Evolutionary conservation across 2,888 invertebrate genomes (phyloP).

Genomic region (Apomyelois bistriatella): DNA sequence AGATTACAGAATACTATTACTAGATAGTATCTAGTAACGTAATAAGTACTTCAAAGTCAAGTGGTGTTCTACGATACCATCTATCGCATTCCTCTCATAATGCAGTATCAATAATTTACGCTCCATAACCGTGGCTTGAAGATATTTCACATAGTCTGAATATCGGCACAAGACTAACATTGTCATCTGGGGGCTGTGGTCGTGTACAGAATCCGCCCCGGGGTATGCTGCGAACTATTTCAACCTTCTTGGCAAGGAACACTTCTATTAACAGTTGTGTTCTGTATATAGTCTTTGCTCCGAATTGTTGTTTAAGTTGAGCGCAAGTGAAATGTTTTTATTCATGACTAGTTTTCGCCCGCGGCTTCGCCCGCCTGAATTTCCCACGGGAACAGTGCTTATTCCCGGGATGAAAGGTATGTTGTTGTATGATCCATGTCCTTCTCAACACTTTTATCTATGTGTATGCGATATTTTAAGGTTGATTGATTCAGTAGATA

Average conservation of each 20-base stretch:
- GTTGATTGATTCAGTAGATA: no score
- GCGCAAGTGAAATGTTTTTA: not conserved
- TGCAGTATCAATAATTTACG: conserved; percentile 55
- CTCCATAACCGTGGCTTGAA: conserved; percentile 45
- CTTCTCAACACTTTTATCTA: no score
- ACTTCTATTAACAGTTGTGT: conserved; percentile 10
- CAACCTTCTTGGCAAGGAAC: conserved; percentile 30
- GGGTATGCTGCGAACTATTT: conserved; percentile 49
- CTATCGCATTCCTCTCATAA: conserved; percentile 38
- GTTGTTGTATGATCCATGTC: no score
- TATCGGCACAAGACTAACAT: conserved; percentile 49
- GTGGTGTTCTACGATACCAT: conserved; percentile 9
- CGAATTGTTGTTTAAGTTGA: not conserved
- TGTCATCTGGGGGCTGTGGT: conserved; percentile 52
- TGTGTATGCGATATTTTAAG: no score
- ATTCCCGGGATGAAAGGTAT: no score
- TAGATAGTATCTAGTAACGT: no score
- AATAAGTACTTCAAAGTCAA: conserved; percentile 13
- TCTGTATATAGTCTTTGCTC: not conserved
- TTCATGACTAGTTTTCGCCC: not conserved
- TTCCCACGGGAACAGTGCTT: no score
- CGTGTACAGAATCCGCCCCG: conserved; percentile 38
- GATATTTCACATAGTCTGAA: conserved; percentile 60
- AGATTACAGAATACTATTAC: no score
- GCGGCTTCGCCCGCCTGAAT: no score